These are phyloP conservation scores for Acrossocheilus fasciatus DNA, from an alignment of 2,797 vertebrate species.

Conservation along the genomic window DNA sequence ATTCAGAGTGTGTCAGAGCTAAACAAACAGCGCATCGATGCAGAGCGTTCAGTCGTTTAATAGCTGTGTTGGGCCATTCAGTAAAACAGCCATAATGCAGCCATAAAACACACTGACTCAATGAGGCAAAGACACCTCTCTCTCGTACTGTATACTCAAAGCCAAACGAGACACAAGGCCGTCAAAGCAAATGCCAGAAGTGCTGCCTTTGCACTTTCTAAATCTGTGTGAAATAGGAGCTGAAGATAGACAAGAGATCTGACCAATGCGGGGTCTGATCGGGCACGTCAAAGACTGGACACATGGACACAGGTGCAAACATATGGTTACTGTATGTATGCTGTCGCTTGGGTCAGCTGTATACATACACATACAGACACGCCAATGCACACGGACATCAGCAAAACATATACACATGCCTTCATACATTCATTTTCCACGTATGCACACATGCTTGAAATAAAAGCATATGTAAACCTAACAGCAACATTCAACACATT, in stretches of 20 bases:
- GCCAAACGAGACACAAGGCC: constrained; percentile 58
- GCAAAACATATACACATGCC: constrained; percentile 3
- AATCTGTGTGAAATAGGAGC: constrained; percentile 75
- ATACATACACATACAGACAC: not conserved
- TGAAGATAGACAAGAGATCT: constrained; percentile 70
- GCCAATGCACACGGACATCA: constrained; percentile 10
- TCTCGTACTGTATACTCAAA: constrained; percentile 53
- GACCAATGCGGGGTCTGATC: constrained; percentile 57
- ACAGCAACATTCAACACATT: not conserved
- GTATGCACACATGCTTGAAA: constrained; percentile 5
- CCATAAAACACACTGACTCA: not conserved
- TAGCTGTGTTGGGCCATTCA: not conserved
- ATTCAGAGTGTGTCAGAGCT: not conserved
- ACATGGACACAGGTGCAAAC: constrained; percentile 69
- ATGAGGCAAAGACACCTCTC: not conserved
- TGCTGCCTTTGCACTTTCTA: constrained; percentile 75
- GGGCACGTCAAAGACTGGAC: constrained; percentile 63
- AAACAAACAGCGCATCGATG: not conserved
- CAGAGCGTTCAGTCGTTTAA: not conserved
- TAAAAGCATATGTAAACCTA: not conserved
- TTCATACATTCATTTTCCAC: not conserved
- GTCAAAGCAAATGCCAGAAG: constrained; percentile 66
- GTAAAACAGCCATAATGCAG: constrained; percentile 6
- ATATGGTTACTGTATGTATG: not conserved
- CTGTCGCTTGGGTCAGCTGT: not conserved